Evolutionary conservation across 2,888 invertebrate species (phyloP).

Genomic region (Drosophila mimica): DNA sequence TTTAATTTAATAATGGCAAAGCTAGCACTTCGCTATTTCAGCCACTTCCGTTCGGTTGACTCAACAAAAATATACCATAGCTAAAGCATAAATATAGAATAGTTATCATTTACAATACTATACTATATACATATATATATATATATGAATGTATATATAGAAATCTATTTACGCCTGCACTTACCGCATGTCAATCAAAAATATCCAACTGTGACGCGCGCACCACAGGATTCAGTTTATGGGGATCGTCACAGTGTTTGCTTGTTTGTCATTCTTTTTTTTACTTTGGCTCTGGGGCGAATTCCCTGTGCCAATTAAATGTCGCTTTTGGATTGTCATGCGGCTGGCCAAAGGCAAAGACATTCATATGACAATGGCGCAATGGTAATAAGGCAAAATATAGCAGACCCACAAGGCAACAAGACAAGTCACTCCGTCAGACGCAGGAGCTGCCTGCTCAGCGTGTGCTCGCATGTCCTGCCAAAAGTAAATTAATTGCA

Average conservation of each 20-base stretch:
- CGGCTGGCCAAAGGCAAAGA: conserved; percentile 39
- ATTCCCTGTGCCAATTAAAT: conserved; percentile 74
- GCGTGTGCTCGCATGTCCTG: conserved; percentile 76
- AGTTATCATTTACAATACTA: conserved; percentile 30
- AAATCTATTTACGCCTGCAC: conserved; percentile 41
- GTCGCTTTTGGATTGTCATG: conserved; percentile 66
- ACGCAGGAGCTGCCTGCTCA: conserved; percentile 35
- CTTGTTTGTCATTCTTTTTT: conserved; percentile 54
- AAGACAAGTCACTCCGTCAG: conserved; percentile 49
- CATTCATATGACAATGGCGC: conserved; percentile 65
- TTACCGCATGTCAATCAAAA: conserved; percentile 72
- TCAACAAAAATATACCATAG: conserved; percentile 49
- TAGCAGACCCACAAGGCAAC: conserved; percentile 17
- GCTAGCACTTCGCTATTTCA: conserved; percentile 37
- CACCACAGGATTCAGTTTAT: conserved; percentile 52
- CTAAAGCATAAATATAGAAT: conserved; percentile 24
- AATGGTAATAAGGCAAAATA: conserved; percentile 60
- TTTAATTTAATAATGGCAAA: conserved; percentile 62
- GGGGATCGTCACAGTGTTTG: conserved; percentile 39
- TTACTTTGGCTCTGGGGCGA: conserved; percentile 29
- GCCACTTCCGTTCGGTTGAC: conserved; percentile 68
- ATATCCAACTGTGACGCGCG: conserved; percentile 61
- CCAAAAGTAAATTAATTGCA: conserved; percentile 78
- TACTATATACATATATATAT: background rate
- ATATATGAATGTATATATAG: background rate